Conservation (phyloP, 2,797 vertebrate species). For the Rhinatrema bivittatum region DNA sequence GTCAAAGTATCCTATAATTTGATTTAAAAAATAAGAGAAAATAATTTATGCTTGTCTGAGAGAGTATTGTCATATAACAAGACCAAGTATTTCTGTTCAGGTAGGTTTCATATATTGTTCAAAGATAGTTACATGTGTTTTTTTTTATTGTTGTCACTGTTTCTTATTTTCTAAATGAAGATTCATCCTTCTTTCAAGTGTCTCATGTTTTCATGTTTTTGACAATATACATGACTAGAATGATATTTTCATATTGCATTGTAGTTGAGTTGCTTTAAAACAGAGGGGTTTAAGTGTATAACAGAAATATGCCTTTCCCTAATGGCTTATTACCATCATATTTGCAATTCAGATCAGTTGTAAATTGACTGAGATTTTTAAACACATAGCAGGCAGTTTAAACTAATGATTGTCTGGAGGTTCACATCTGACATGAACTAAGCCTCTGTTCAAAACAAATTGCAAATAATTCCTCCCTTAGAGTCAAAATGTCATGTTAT, state of each 20-base stretch:
- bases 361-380: constrained; percentile 76
- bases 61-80: constrained; percentile 8
- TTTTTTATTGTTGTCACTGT: background rate
- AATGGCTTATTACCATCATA: constrained; percentile 71
- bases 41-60: constrained; percentile 12
- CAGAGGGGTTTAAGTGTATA: constrained; percentile 50
- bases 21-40: constrained; percentile 25
- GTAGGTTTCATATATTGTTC: constrained; percentile 11
- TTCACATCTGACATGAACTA: constrained; percentile 70
- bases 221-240: constrained; percentile 38
- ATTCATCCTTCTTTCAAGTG: constrained; percentile 6
- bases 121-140: background rate
- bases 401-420: constrained; percentile 80
- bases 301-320: constrained; percentile 60
- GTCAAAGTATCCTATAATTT: constrained; percentile 16
- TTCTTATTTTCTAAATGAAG: constrained; percentile 1
- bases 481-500: constrained; percentile 76
- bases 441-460: constrained; percentile 76
- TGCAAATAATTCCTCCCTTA: constrained; percentile 72
- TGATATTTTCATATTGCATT: constrained; percentile 45
- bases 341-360: constrained; percentile 77
- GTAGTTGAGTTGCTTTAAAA: constrained; percentile 52
- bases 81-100: constrained; percentile 8
- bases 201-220: constrained; percentile 25
- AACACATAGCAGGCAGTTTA: constrained; percentile 68